Evolutionary conservation across 2,797 vertebrate species (phyloP).

Genomic region (Artibeus lituratus): DNA sequence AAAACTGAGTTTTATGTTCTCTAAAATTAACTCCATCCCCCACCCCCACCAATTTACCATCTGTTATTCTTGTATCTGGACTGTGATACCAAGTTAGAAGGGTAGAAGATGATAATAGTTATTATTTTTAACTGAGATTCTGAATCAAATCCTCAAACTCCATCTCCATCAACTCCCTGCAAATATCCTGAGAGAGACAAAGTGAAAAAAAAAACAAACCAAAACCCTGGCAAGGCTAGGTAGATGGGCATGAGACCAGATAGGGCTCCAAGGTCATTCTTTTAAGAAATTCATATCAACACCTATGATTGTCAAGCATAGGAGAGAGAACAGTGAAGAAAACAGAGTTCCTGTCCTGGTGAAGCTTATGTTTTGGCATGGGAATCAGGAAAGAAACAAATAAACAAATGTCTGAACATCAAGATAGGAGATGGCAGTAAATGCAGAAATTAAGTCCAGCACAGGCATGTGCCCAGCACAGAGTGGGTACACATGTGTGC

Average conservation of each 20-base stretch:
- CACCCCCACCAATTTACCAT: background rate
- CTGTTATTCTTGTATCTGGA: background rate
- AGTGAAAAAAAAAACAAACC: background rate
- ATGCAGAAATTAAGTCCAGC: background rate
- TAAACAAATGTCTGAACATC: background rate
- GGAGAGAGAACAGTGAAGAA: too few relatives aligned
- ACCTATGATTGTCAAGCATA: background rate
- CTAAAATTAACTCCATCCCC: constrained; percentile 21
- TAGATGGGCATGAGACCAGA: background rate
- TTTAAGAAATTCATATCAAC: background rate
- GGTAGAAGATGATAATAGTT: background rate
- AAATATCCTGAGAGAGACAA: background rate
- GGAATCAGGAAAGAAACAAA: background rate
- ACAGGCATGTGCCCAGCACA: fast-evolving
- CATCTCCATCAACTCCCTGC: background rate
- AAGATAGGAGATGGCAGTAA: background rate
- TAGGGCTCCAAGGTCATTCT: background rate
- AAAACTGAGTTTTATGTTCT: background rate
- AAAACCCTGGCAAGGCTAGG: background rate
- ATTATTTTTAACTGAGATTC: background rate
- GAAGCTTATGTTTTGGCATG: background rate
- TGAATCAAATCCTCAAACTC: background rate
- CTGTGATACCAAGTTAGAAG: background rate
- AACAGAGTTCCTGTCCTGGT: background rate
- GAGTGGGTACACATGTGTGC: background rate